These are phyloP conservation scores for Pseudachorutes palmiensis DNA, from an alignment of 1,140 invertebrate genomes.

Conservation along the genomic window DNA sequence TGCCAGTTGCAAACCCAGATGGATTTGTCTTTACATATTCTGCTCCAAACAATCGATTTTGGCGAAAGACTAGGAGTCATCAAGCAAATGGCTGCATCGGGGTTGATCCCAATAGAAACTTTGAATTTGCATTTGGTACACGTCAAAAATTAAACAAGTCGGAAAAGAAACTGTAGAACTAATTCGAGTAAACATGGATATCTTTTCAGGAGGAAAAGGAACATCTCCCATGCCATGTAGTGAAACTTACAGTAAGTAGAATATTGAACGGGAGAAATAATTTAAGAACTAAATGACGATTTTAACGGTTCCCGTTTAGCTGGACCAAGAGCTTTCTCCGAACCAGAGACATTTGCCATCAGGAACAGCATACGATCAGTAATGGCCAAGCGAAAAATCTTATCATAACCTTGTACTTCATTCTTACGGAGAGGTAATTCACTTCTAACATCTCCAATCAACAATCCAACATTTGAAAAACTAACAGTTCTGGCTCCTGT, in stretches of 20 bases:
- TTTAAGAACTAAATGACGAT: background rate
- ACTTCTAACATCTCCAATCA: background rate
- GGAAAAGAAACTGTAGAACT: too few species aligned
- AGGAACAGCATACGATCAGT: background rate
- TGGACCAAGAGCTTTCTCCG: background rate
- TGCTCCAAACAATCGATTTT: constrained; percentile 30
- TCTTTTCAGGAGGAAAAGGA: background rate
- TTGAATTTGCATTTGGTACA: constrained; percentile 10
- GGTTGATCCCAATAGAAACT: constrained; percentile 27
- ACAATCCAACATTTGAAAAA: background rate
- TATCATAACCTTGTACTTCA: background rate
- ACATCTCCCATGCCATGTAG: background rate
- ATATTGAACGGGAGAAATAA: background rate
- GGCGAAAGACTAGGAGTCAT: constrained; percentile 28
- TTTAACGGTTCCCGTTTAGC: constrained; percentile 3
- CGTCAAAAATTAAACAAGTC: too few species aligned
- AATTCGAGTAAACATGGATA: too few species aligned
- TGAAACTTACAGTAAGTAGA: background rate
- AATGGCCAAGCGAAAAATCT: background rate
- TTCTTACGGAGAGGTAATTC: background rate
- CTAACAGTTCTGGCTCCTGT: constrained; percentile 31
- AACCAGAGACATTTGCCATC: constrained; percentile 1
- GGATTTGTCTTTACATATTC: constrained; percentile 43
- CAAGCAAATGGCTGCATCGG: constrained; percentile 16
- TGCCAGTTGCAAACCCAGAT: constrained; percentile 56